A percentile compares a stretch with the other conserved stretches of the same genome.
phyloP scores from a whole-genome alignment of 1,140 invertebrate species.

The Aplysia californica region DNA sequence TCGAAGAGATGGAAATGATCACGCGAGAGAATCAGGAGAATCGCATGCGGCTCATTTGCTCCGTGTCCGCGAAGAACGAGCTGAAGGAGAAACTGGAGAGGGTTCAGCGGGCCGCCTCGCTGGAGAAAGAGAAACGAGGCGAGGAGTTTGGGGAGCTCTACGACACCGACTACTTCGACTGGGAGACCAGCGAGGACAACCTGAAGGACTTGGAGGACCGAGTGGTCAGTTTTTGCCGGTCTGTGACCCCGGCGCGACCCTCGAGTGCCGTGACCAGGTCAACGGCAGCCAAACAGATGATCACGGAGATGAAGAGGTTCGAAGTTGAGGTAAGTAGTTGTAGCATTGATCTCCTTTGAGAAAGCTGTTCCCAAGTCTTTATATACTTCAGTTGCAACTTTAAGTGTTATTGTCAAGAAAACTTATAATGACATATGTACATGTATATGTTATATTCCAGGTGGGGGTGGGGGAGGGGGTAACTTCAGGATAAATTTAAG shows the following conservation, averaged over 20 bases:
- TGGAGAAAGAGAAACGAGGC: conserved; percentile 9
- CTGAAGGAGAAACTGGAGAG: neutral
- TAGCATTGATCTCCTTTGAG: no score
- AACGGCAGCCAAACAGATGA: neutral
- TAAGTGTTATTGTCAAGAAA: no score
- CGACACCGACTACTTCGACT: conserved; percentile 48
- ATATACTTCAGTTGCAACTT: no score
- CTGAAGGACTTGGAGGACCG: conserved; percentile 44
- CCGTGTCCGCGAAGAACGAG: neutral
- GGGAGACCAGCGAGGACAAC: conserved; percentile 54
- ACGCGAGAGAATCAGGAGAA: conserved; percentile 43
- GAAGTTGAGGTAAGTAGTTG: conserved; percentile 39
- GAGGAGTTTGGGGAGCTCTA: conserved; percentile 12
- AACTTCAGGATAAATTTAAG: no score
- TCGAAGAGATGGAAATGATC: conserved; percentile 48
- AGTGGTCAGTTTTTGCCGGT: conserved; percentile 47
- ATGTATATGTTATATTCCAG: no score
- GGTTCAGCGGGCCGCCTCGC: neutral
- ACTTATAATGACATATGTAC: no score
- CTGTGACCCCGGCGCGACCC: neutral
- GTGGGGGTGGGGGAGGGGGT: no score
- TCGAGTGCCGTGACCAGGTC: neutral
- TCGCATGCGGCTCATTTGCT: conserved; percentile 23
- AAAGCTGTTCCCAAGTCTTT: no score
- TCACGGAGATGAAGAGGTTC: conserved; percentile 45